A percentile compares a stretch with the other conserved stretches of the same genome.
These are phyloP conservation scores for Nemurella pictetii DNA, from an alignment of 2,888 invertebrate species.

Conservation along the genomic window DNA sequence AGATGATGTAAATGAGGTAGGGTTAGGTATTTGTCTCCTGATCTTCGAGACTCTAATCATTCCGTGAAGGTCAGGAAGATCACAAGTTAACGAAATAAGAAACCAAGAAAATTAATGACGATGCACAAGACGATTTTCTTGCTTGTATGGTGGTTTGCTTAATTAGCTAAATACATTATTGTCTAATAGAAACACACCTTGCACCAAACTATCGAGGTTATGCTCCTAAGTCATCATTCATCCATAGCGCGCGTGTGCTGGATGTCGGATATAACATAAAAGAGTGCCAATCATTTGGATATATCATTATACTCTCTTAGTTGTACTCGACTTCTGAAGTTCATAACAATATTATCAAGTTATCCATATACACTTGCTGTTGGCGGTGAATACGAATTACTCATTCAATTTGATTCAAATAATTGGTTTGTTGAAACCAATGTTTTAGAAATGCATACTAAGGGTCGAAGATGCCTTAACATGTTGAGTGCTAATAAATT, in stretches of 20 bases:
- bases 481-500: neutral
- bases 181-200: neutral
- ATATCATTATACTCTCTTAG: neutral
- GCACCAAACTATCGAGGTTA: neutral
- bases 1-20: neutral
- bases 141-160: neutral
- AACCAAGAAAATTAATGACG: neutral
- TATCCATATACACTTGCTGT: neutral
- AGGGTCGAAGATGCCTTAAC: no score
- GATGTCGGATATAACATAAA: neutral
- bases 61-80: neutral
- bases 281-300: neutral
- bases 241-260: neutral
- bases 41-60: neutral
- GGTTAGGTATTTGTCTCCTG: neutral
- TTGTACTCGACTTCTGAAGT: neutral
- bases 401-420: no score
- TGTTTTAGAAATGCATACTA: no score
- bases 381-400: no score
- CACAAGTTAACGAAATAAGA: neutral
- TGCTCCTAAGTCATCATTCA: neutral
- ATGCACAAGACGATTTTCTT: neutral
- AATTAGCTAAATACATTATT: neutral
- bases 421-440: no score
- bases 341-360: neutral